Base-by-base conservation (phyloP, 2,797 vertebrate genomes). In the Chelmon rostratus region DNA sequence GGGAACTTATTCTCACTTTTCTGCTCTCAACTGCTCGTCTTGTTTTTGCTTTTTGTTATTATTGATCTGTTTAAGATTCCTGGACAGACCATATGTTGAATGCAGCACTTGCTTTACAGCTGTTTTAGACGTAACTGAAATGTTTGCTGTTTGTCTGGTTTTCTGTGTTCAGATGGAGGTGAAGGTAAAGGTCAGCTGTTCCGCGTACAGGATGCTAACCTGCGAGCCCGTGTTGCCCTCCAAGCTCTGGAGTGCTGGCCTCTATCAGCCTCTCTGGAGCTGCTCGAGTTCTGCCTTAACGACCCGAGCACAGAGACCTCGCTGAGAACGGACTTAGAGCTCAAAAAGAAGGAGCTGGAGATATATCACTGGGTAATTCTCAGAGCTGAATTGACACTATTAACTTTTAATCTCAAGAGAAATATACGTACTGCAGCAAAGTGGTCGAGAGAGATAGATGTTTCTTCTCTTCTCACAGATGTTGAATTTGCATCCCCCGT, bases 241-340 rank as follows among this genome's bases (percentile, higher is more conserved):
- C 91, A 81, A 85, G 96, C 93, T 80, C 86, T 98, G 78, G 96
- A 98, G 81, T 95, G 57, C 21, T 99, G 98, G 98, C 96, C 97
- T 35, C 93, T 99, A 78, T 90, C 96, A 0, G 90, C 93, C 49
- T 97, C 96, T 70, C 91, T 97, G 84, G 97, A 99, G 88, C 95
- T 99, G 84, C 92, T 99, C 12, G 94, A 96, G 63, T 98, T 97
- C 54, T 99, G 98, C 90, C 90, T 97, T 62, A 97, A 96, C 74
- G 97, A 97, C 71, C 50, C 76, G 2, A 61, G 54, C 58, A 89
- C 96, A 13, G 92, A 94, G 21, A 76, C 77, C 13, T 85, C 86
- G 0, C 92, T 98, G 12, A 95, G 92, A 70, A 83, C 78, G 1
- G 91, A 95, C 37, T 88, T 99, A 2, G 93, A 94, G 83, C 92